Conservation (phyloP, 2,113 vertebrate species). For the Lepus americanus region DNA sequence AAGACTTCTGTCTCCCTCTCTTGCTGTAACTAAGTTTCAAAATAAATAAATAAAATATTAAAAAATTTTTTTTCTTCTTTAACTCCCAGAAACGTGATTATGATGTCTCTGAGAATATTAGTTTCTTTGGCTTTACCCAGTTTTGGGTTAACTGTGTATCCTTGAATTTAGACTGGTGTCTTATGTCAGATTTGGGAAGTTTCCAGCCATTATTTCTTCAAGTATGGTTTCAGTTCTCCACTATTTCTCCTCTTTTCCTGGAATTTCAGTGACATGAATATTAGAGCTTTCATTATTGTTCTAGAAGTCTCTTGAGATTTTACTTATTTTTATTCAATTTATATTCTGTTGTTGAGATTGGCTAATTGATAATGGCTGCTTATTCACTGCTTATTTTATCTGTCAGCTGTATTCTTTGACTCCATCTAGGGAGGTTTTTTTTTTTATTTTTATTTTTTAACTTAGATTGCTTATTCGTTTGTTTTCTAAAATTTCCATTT, state of each 20-base stretch:
- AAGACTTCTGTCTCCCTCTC: too few species aligned
- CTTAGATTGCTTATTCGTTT: background rate
- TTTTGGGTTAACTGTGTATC: background rate
- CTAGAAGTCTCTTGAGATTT: background rate
- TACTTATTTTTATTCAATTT: background rate
- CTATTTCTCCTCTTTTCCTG: background rate
- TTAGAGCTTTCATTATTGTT: background rate
- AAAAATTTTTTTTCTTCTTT: background rate
- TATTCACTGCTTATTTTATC: background rate
- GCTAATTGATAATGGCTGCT: background rate
- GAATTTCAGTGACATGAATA: background rate
- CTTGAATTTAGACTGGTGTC: background rate
- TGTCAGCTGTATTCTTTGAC: background rate
- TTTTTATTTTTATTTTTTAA: background rate
- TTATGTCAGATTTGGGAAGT: background rate
- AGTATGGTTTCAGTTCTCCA: background rate
- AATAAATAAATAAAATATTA: too few species aligned
- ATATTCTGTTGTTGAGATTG: background rate
- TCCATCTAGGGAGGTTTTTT: background rate
- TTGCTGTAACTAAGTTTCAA: too few species aligned
- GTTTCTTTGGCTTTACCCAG: background rate
- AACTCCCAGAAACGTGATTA: background rate
- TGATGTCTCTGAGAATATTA: background rate
- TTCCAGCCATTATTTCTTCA: conserved; percentile 33
- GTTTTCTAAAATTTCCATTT: background rate